A percentile compares a stretch with the other conserved stretches of the same genome.
These are phyloP conservation scores for Prinia subflava DNA, from an alignment of 2,113 vertebrate species.

Conservation along the genomic window DNA sequence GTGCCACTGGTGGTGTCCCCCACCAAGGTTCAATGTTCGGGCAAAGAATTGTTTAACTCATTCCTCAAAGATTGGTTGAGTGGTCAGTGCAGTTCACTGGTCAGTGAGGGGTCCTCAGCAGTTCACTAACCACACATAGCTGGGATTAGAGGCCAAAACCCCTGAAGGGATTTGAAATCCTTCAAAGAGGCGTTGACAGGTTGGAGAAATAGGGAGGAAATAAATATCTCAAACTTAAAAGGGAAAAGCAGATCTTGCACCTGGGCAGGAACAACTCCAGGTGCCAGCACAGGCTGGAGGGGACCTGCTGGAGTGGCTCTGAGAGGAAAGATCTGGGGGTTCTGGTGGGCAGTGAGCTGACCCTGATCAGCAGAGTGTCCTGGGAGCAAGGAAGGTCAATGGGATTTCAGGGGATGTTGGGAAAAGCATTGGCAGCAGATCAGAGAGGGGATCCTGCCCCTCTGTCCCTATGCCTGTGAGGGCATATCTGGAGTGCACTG, in stretches of 20 bases:
- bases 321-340: not conserved
- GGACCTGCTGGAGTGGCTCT: not conserved
- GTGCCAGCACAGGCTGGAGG: too few species aligned
- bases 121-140: not conserved
- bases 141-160: not conserved
- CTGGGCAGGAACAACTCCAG: not conserved
- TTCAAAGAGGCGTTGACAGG: not conserved
- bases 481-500: too few species aligned
- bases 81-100: not conserved
- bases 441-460: not conserved
- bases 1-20: not conserved
- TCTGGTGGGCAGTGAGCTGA: not conserved
- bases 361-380: too few species aligned
- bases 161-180: not conserved
- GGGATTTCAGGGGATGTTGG: not conserved
- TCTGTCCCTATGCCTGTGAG: not conserved
- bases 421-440: not conserved
- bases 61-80: accelerated
- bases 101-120: not conserved
- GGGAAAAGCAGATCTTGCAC: not conserved
- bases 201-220: not conserved
- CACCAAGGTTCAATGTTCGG: not conserved
- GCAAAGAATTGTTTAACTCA: not conserved
- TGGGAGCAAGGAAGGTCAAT: not conserved
- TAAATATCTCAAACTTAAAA: not conserved